A percentile compares a stretch with the other conserved stretches of the same genome.
phyloP scores from a whole-genome alignment of 2,113 vertebrate genomes.

The Oxyura jamaicensis region DNA sequence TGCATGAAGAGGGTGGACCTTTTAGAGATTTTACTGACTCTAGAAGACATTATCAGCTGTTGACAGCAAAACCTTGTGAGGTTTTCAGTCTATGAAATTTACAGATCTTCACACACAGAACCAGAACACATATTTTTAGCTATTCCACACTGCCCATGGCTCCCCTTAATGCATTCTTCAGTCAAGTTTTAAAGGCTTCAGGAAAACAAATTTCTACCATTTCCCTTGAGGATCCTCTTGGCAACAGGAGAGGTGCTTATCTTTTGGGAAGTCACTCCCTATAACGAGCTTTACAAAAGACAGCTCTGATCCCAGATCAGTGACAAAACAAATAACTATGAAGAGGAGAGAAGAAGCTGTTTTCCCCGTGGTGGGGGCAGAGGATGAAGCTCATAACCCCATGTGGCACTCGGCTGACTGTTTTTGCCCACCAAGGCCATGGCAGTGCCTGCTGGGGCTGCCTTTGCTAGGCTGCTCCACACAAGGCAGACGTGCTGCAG shows the following conservation, averaged over 20 bases:
- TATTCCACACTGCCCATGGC: fast-evolving
- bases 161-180: background rate
- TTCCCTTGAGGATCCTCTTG: background rate
- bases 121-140: background rate
- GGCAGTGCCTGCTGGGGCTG: fast-evolving
- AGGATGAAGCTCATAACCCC: background rate
- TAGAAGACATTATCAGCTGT: background rate
- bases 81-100: background rate
- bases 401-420: fast-evolving
- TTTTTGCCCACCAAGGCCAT: fast-evolving
- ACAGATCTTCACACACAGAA: background rate
- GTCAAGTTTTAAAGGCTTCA: background rate
- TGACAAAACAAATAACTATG: fast-evolving
- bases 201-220: background rate
- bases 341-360: background rate
- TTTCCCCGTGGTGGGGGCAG: background rate
- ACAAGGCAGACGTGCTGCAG: background rate
- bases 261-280: background rate
- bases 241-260: background rate
- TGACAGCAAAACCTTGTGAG: background rate
- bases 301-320: background rate
- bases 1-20: background rate
- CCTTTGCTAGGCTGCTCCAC: background rate
- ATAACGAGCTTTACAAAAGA: background rate
- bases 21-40: background rate